Conservation (phyloP, 2,888 invertebrate species). For the Xestia ashworthii region DNA sequence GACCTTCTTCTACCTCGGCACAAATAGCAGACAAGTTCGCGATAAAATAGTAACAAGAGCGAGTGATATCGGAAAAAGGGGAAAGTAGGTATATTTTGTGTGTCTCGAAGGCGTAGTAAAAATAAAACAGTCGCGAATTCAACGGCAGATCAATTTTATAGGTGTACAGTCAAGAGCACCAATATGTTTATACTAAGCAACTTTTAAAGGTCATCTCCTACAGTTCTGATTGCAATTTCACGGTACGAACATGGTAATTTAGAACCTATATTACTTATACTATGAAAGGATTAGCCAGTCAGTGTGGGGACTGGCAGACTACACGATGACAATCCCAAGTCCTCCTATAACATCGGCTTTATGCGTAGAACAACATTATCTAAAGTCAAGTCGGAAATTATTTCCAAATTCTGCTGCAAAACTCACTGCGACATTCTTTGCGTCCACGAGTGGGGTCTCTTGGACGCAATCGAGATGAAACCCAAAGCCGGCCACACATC, state of each 20-base stretch:
- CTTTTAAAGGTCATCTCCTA: neutral
- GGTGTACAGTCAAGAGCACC: neutral
- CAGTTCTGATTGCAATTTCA: neutral
- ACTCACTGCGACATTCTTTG: no score
- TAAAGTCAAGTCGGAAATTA: no score
- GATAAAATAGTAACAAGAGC: conserved; percentile 3
- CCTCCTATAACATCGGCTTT: no score
- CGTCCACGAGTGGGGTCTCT: no score
- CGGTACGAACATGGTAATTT: neutral
- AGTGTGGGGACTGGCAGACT: no score
- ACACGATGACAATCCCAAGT: no score
- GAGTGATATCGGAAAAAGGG: conserved; percentile 17
- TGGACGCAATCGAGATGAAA: no score
- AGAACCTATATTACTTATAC: neutral
- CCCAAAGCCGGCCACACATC: no score
- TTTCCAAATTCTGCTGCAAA: no score
- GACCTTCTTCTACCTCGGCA: conserved; percentile 1
- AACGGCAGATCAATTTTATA: conserved; percentile 39
- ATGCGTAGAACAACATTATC: no score
- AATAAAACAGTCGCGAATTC: conserved; percentile 46
- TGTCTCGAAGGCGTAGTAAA: conserved; percentile 26
- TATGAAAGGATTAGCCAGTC: no score
- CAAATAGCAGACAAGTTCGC: conserved; percentile 6
- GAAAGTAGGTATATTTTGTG: conserved; percentile 5
- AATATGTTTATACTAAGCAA: neutral